phyloP scores from a whole-genome alignment of 2,797 vertebrate species.

The Onychomys arenicola region DNA sequence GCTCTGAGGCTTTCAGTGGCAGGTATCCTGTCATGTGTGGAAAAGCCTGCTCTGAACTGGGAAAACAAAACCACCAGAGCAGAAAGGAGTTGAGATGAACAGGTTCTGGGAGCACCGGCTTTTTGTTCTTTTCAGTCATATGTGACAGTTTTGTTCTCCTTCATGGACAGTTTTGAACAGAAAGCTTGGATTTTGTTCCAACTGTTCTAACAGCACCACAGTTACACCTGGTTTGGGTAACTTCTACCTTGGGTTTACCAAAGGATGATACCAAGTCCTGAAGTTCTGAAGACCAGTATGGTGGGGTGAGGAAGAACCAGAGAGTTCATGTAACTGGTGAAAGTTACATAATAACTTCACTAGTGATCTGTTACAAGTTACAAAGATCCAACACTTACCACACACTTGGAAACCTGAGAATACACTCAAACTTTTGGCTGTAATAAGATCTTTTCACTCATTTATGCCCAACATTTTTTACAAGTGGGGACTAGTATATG shows the following conservation, averaged over 20 bases:
- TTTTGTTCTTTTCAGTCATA: neutral
- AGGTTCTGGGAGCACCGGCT: neutral
- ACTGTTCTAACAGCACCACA: neutral
- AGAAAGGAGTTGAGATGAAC: neutral
- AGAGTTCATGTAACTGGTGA: neutral
- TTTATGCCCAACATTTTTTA: neutral
- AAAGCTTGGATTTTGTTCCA: neutral
- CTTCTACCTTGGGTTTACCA: neutral
- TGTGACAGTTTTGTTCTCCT: neutral
- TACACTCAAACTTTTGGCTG: neutral
- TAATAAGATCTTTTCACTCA: neutral
- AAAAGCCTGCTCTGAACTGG: neutral
- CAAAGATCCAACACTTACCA: neutral
- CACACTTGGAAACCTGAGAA: neutral
- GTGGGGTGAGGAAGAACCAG: slow-evolving; percentile 10
- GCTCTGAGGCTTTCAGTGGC: neutral
- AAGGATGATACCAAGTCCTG: neutral
- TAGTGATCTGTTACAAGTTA: slow-evolving; percentile 10
- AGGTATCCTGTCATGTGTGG: neutral
- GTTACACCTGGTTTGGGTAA: neutral
- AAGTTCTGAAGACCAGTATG: neutral
- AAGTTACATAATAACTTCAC: neutral
- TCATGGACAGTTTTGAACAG: neutral
- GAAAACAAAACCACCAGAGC: neutral
- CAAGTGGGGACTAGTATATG: neutral